Evolutionary conservation across 2,797 vertebrate genomes (phyloP), one percentile per base, ranked within the genome.

Genomic region (Esox masquinongy): DNA sequence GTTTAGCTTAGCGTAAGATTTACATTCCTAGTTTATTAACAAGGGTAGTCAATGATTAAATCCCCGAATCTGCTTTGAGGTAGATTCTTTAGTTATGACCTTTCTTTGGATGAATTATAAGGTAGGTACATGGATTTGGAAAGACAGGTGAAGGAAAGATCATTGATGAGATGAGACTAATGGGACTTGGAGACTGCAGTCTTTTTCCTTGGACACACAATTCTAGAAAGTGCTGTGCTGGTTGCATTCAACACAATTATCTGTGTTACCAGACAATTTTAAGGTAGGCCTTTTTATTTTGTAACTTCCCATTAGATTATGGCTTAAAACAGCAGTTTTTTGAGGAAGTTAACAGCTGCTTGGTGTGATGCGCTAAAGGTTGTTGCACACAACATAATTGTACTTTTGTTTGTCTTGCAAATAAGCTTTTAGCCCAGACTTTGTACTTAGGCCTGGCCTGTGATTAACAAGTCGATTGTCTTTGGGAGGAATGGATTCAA

Each of bases 401-500:
- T 26, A 67, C 15, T 12, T n/a, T 50, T 49, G n/a, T 75, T 72
- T 22, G 74, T 74, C 49, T 72, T 77, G 74, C 64, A 74, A 73
- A 77, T 53, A 70, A 63, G 70, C 63, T 74, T 69, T 75, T 43
- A 61, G 61, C 63, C 56, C 84, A 80, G 83, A 82, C 82, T 80
- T 85, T 82, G 79, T 83, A 77, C 80, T 86, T 36, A 71, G 34
- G 75, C 72, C 71, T 80, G 74, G 75, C 29, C 75, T 84, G 82
- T 86, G 73, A 83, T 86, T 83, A 83, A 83, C 80, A 78, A 80
- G 79, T 82, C 72, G 75, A 68, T 75, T 72, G 61, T 72, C 31
- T 63, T 68, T 70, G 47, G 26, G 59, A 50, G 59, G 36, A 67
- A 47, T 68, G 36, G 51, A 69, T 80, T 73, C 19, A 80, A 67